Conservation (phyloP, 2,797 vertebrate genomes). For the Lophius americanus region DNA sequence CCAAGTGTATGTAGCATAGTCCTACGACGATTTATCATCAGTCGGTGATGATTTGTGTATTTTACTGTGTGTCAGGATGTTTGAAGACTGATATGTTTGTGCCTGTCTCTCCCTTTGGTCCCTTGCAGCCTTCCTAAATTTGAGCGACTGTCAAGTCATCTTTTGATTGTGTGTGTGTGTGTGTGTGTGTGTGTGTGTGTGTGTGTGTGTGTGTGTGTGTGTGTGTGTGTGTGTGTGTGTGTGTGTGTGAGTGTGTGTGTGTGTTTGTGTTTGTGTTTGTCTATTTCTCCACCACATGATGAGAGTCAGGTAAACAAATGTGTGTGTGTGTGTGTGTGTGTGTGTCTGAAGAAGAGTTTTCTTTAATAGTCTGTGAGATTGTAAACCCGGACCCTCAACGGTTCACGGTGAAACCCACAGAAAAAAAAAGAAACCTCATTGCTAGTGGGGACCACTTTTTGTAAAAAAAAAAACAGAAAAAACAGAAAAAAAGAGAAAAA, state of each 20-base stretch:
- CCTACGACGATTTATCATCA: conserved; percentile 50
- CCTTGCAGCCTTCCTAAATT: conserved; percentile 61
- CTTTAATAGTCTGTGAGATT: conserved; percentile 70
- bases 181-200: conserved; percentile 16
- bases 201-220: conserved; percentile 8
- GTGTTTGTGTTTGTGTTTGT: conserved; percentile 30
- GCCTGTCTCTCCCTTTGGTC: conserved; percentile 36
- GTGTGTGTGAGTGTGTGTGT: conserved; percentile 26
- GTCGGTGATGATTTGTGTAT: conserved; percentile 46
- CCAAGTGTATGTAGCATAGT: conserved; percentile 83
- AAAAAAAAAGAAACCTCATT: conserved; percentile 76
- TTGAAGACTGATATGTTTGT: conserved; percentile 31
- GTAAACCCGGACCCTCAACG: conserved; percentile 68
- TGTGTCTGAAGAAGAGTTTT: conserved; percentile 37
- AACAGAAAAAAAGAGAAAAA: conserved; percentile 25
- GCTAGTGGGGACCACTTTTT: conserved; percentile 85
- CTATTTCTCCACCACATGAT: background rate
- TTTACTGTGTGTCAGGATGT: conserved; percentile 47
- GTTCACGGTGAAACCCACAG: conserved; percentile 68
- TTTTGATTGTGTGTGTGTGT: background rate
- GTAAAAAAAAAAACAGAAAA: conserved; percentile 56
- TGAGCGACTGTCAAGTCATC: background rate
- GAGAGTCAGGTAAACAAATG: conserved; percentile 24
- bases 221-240: conserved; percentile 18
- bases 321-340: conserved; percentile 22